Percentiles rank a stretch among this genome's conserved stretches.
Evolutionary conservation across 2,888 invertebrate genomes (phyloP).

Genomic region (Protonemura montana): DNA sequence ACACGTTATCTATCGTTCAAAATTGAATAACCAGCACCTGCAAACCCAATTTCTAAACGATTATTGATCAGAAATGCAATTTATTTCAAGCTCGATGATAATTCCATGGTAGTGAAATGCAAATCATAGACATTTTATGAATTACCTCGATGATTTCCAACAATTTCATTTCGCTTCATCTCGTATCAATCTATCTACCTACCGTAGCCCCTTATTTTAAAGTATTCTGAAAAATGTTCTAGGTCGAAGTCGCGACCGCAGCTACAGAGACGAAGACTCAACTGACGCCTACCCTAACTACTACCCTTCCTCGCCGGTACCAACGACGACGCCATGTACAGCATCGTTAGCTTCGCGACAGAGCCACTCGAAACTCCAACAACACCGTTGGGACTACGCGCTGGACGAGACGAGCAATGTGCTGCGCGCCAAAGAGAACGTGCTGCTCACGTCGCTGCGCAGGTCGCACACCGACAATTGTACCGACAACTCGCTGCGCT

Average conservation of each 20-base stretch:
- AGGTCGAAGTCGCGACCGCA: conserved; percentile 30
- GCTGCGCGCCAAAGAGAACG: conserved; percentile 51
- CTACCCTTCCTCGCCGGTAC: background rate
- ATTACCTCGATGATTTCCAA: no score
- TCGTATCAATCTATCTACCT: no score
- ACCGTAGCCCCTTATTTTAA: background rate
- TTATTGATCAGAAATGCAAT: no score
- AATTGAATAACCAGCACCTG: no score
- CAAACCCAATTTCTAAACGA: no score
- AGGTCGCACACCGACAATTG: conserved; percentile 15
- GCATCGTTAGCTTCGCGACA: background rate
- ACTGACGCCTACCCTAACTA: background rate
- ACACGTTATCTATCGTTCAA: no score
- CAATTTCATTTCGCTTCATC: no score
- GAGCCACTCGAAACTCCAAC: conserved; percentile 24
- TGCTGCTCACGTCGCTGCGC: conserved; percentile 50
- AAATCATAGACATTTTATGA: no score
- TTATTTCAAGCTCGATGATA: no score
- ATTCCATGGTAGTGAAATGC: no score
- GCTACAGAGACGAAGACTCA: conserved; percentile 17
- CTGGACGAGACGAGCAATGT: conserved; percentile 27
- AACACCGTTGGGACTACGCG: conserved; percentile 15
- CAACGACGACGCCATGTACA: background rate
- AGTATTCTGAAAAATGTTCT: background rate
- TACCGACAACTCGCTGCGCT: conserved; percentile 30